Evolutionary conservation across 2,113 vertebrate species (phyloP).

Genomic region (Condylura cristata): DNA sequence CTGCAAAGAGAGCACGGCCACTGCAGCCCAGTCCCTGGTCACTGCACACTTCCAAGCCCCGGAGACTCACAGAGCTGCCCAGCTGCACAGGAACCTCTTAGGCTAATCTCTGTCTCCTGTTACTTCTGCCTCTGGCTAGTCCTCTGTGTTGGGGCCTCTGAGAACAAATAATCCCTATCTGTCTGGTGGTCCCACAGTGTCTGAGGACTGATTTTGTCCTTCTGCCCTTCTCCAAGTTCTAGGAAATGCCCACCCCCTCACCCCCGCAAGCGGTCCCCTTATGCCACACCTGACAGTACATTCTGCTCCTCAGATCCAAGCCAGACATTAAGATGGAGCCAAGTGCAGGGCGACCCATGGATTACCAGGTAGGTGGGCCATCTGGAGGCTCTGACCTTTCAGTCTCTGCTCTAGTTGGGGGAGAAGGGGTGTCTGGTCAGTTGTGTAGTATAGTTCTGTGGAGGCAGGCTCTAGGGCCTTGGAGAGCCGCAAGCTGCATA

Average conservation of each 20-base stretch:
- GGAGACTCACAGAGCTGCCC: background rate
- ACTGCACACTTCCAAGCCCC: fast-evolving
- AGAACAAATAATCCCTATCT: background rate
- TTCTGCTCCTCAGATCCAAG: constrained; percentile 90
- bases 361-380: constrained; percentile 93
- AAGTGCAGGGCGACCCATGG: constrained; percentile 93
- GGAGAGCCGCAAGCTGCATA: background rate
- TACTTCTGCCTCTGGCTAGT: background rate
- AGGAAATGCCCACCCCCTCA: background rate
- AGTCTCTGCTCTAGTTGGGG: background rate
- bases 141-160: background rate
- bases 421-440: background rate
- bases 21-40: background rate
- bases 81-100: background rate
- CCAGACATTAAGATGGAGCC: constrained; percentile 99
- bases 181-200: background rate
- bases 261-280: background rate
- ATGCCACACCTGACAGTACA: background rate
- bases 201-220: background rate
- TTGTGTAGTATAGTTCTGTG: background rate
- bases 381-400: fast-evolving
- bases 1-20: background rate
- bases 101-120: background rate
- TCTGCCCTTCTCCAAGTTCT: background rate
- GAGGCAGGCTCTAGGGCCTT: background rate